Evolutionary conservation across 2,797 vertebrate genomes (phyloP).

Genomic region (Sternotherus odoratus): DNA sequence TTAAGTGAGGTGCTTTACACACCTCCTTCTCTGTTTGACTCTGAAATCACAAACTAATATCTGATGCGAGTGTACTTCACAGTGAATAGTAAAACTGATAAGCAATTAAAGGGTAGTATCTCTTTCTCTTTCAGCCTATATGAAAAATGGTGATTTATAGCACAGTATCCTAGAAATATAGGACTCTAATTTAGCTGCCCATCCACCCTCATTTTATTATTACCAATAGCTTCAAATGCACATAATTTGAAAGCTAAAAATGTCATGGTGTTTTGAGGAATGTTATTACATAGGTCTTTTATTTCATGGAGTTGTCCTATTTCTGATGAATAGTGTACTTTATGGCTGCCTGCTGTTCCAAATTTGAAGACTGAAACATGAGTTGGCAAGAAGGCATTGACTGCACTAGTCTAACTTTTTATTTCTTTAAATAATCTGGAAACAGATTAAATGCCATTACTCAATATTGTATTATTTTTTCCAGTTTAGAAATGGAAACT

Average conservation of each 20-base stretch:
- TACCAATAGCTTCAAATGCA: not conserved
- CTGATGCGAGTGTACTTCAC: slow-evolving; percentile 22
- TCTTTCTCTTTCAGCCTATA: not conserved
- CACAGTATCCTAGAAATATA: not conserved
- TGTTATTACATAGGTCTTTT: not conserved
- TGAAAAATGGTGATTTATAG: not conserved
- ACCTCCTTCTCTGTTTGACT: not conserved
- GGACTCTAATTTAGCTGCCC: not conserved
- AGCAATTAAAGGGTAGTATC: not conserved
- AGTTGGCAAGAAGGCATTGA: slow-evolving; percentile 31
- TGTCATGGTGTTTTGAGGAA: not conserved
- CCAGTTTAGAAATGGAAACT: not conserved
- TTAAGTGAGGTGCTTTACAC: slow-evolving; percentile 40
- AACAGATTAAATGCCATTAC: slow-evolving; percentile 34
- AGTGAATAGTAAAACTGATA: not conserved
- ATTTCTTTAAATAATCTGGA: slow-evolving; percentile 42
- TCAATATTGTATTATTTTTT: slow-evolving; percentile 48
- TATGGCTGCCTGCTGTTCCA: slow-evolving; percentile 1
- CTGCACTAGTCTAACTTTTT: slow-evolving; percentile 18
- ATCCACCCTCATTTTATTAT: not conserved
- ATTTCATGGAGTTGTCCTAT: not conserved
- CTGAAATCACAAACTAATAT: slow-evolving; percentile 34
- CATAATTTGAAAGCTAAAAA: slow-evolving; percentile 29
- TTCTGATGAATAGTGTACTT: not conserved
- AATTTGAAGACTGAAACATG: slow-evolving; percentile 20